Base-by-base conservation (phyloP, 2,888 invertebrate genomes). In the Creontiades dilutus region DNA sequence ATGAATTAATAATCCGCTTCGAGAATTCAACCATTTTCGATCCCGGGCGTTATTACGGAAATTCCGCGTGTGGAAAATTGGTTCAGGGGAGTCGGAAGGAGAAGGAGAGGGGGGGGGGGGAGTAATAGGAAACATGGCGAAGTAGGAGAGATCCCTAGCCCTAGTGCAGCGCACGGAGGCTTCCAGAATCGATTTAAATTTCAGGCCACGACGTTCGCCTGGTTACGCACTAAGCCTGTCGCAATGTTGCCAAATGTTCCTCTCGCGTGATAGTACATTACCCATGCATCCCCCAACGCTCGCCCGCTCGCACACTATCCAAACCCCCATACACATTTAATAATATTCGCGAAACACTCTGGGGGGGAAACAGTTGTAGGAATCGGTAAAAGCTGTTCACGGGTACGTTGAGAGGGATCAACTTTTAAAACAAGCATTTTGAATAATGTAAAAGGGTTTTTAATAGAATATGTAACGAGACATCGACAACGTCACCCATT, bases 201-300 rank as follows among this genome's bases (percentile, higher is more conserved):
- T 86, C 86, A 86, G 86, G 37, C 75, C 86, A 27, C 81, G 48
- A 55, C 46, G 75, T 48, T 7, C 86, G 86, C 86, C 48, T 75
- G 86, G 55, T 75, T 75, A 82, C 82, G 52, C 46, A 23, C 86
- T 86, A 86, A 86, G 75, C 86, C 86, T 46, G 88, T 80, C 78
- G 88, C 88, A 88, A 88, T 80, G 88, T 88, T 88, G 88, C 88
- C 88, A 78, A 88, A 88, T 88, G 78, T 46, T 78, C n/a, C 47
- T 46, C 37, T 46, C 16, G n/a, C 37, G 46, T 14, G n/a, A 37
- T 46, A 46, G 28, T 81, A 48, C 82, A 82, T 82, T 82, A 82
- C 47, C 13, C 47, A 82, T 82, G 82, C 82, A 82, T 37, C 82
- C 82, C 78, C 37, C 47, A 37, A 9, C 46, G 19, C 28, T 13